Conservation (phyloP, 2,888 invertebrate genomes). For the Pycnomerus fuliginosus region DNA sequence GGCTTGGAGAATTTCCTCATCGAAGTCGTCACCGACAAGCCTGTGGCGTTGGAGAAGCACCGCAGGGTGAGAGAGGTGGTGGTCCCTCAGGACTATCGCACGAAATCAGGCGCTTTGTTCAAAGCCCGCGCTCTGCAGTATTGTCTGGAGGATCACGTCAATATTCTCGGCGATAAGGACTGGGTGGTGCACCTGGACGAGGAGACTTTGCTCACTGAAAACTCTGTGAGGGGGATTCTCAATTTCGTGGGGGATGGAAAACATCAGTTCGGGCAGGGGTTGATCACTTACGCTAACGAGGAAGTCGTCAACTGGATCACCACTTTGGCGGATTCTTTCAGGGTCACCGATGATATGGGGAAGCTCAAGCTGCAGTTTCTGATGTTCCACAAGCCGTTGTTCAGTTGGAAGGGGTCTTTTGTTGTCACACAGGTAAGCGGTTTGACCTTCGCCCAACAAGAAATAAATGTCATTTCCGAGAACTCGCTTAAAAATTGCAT, state of each 20-base stretch:
- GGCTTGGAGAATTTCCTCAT: conserved; percentile 94
- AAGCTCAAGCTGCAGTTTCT: conserved; percentile 90
- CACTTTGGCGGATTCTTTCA: conserved; percentile 91
- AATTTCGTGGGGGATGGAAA: conserved; percentile 95
- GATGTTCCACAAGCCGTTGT: conserved; percentile 90
- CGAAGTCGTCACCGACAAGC: conserved; percentile 94
- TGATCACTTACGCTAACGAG: conserved; percentile 95
- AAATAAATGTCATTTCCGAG: too few species aligned
- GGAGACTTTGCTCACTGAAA: conserved; percentile 91
- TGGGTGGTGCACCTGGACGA: conserved; percentile 99
- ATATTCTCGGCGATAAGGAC: conserved; percentile 80
- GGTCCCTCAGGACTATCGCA: conserved; percentile 82
- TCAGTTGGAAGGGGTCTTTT: conserved; percentile 98
- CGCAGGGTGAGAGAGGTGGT: conserved; percentile 84
- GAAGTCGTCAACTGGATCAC: conserved; percentile 96
- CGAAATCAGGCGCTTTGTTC: conserved; percentile 89
- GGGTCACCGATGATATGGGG: conserved; percentile 98
- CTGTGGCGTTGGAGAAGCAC: conserved; percentile 73
- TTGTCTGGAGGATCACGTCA: conserved; percentile 88
- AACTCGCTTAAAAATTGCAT: too few species aligned
- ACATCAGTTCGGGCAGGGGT: conserved; percentile 93
- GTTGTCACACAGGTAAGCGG: conserved; percentile 87
- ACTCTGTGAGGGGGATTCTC: conserved; percentile 84
- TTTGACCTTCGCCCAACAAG: too few species aligned
- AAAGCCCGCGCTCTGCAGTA: conserved; percentile 95